Percentiles rank a stretch among this genome's conserved stretches.
Evolutionary conservation across 2,113 vertebrate species (phyloP).

Genomic region (Gymnorhina tibicen): DNA sequence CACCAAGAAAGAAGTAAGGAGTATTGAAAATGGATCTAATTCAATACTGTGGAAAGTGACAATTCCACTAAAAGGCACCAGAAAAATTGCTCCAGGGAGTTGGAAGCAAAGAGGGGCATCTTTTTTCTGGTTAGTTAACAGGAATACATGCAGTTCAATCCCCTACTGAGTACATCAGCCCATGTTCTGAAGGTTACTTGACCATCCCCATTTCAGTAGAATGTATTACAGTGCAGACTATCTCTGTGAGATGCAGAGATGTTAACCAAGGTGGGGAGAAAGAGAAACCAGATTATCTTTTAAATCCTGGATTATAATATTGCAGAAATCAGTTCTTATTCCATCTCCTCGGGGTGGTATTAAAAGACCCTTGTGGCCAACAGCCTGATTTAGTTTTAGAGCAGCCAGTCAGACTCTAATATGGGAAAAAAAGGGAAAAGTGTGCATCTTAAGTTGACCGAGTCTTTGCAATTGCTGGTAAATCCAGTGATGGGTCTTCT

Average conservation of each 20-base stretch:
- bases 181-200: neutral
- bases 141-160: neutral
- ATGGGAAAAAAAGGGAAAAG: rapidly evolving
- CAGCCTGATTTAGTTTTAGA: neutral
- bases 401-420: neutral
- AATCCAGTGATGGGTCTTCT: neutral
- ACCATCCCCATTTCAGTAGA: neutral
- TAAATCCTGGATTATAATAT: neutral
- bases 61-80: neutral
- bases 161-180: neutral
- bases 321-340: neutral
- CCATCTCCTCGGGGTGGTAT: neutral
- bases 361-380: neutral
- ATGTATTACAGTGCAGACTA: neutral
- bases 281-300: neutral
- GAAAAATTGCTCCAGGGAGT: neutral
- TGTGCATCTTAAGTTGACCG: rapidly evolving
- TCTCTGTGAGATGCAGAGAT: neutral
- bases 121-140: neutral
- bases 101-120: neutral
- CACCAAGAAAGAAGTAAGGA: neutral
- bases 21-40: neutral
- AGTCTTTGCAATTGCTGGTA: neutral
- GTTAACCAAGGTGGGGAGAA: neutral
- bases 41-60: neutral